phyloP scores from a whole-genome alignment of 2,797 vertebrate species.

The Aldrovandia affinis region DNA sequence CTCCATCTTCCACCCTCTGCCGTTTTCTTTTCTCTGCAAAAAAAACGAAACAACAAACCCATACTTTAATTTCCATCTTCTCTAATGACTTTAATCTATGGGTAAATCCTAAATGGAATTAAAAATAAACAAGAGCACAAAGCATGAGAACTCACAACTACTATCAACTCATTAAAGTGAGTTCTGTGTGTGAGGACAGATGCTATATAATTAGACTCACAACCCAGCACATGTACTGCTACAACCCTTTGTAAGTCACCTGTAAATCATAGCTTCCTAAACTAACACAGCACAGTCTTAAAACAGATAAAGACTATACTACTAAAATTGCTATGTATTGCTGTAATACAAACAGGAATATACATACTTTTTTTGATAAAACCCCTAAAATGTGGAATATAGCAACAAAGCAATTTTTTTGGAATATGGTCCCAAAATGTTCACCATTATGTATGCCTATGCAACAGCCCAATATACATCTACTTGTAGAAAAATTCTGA shows the following conservation, averaged over 20 bases:
- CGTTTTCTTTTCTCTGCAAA: constrained; percentile 88
- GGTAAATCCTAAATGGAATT: not conserved
- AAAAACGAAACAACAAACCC: constrained; percentile 9
- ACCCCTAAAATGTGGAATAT: too few species aligned
- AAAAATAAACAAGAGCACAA: not conserved
- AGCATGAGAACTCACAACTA: not conserved
- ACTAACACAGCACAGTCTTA: not conserved
- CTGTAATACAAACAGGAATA: not conserved
- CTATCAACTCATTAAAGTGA: not conserved
- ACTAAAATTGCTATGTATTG: not conserved
- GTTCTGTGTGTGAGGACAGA: not conserved
- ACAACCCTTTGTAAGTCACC: not conserved
- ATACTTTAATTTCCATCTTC: not conserved
- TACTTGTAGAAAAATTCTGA: too few species aligned
- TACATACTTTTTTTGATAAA: too few species aligned
- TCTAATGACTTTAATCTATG: not conserved
- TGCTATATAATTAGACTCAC: not conserved
- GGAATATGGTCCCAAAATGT: too few species aligned
- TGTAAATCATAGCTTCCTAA: not conserved
- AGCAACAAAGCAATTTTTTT: too few species aligned
- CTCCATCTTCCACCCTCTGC: constrained; percentile 84
- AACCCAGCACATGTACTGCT: not conserved
- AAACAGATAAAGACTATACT: too few species aligned
- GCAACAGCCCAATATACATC: too few species aligned
- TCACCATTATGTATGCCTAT: too few species aligned